A percentile compares a stretch with the other conserved stretches of the same genome.
Conservation (phyloP, 2,888 invertebrate genomes). For the Falcaria lacertinaria region DNA sequence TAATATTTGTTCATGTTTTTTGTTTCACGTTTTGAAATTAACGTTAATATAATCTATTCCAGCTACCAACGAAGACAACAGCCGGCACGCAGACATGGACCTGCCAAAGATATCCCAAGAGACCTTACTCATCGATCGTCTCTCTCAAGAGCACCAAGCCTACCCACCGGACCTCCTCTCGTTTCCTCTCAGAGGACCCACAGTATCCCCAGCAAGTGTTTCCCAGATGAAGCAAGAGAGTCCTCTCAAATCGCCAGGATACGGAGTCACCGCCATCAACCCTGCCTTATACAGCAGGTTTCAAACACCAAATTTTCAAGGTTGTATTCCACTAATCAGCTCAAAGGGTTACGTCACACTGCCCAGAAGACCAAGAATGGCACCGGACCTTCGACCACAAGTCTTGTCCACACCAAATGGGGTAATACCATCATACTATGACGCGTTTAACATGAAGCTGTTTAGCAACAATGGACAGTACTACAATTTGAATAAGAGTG, state of each 20-base stretch:
- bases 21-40: no score
- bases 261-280: constrained; percentile 49
- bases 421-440: constrained; percentile 81
- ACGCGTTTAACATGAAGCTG: constrained; percentile 90
- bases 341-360: constrained; percentile 91
- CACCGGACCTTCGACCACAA: constrained; percentile 65
- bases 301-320: constrained; percentile 82
- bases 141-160: constrained; percentile 77
- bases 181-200: constrained; percentile 81
- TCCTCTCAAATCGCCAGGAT: constrained; percentile 63
- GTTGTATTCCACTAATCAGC: constrained; percentile 77
- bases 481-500: constrained; percentile 86
- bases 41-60: no score
- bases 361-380: constrained; percentile 87
- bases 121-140: constrained; percentile 60
- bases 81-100: constrained; percentile 80
- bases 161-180: constrained; percentile 91
- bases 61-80: constrained; percentile 82
- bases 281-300: constrained; percentile 62
- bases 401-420: constrained; percentile 67
- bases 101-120: constrained; percentile 75
- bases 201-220: constrained; percentile 73
- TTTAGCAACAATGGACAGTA: constrained; percentile 90
- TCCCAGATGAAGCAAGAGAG: constrained; percentile 38
- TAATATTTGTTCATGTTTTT: no score